Evolutionary conservation across 2,888 invertebrate species (phyloP), one percentile per base, ranked within the genome.

Genomic region (Siphlonurus alternatus): DNA sequence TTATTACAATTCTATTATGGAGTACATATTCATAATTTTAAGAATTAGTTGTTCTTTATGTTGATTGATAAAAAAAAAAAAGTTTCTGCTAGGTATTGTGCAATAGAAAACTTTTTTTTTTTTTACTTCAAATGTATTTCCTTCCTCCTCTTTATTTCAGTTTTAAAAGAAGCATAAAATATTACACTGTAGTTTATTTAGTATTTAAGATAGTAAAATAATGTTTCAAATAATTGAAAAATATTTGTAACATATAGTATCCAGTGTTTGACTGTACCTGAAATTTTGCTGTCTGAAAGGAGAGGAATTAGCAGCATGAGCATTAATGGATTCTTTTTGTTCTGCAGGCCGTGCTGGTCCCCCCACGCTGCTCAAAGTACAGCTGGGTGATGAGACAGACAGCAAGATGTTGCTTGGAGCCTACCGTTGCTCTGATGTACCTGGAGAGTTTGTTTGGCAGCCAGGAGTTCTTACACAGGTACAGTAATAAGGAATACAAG

Each of bases 361-460:
- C 38, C 75, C 79, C 38, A 78, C 81, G 61, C 82, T 91, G 63
- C 80, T 91, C 66, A 90, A 93, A 75, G 87, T 99, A 24, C 98
- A 99, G 72, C 79, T 99, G 25, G 95, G 97, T 3, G 97, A 98
- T 76, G 94, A 99, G 76, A 94, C 94, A 1, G 98, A 99, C 74
- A 89, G 94, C 63, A 91, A 96, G 76, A 92, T 93, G 82, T 76
- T 99, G 63, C 78, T 99, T 7, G 99, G 99, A 0, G 87, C 89
- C 0, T 95, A 95, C 74, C 83, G 90, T 69, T 98, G 97, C 73
- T 96, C 98, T 0, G 96, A 97, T 73, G 83, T 96, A 61, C 97
- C 97, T 0, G 99, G 99, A 18, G 94, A 99, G 76, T 99, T 99
- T 78, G 78, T 93, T 22, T 99, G 98, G 98, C 84, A 90, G 69